Conservation (phyloP, 2,888 invertebrate species). For the Erebia palarica region DNA sequence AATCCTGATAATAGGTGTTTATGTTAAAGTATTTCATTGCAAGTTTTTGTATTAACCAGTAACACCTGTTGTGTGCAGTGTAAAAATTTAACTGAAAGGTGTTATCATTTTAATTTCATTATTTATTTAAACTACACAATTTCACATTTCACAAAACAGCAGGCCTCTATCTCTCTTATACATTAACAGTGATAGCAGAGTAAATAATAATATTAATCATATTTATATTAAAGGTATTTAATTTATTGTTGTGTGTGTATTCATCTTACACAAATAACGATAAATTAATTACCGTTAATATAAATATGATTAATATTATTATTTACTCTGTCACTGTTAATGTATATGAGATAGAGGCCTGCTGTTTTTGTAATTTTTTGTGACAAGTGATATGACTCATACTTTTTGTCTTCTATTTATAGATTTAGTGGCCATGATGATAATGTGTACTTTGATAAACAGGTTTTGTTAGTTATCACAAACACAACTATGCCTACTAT, state of each 20-base stretch:
- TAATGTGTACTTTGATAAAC: not conserved
- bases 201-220: too few relatives aligned
- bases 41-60: not conserved
- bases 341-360: too few relatives aligned
- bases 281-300: too few relatives aligned
- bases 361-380: not conserved
- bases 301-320: too few relatives aligned
- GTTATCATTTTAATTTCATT: not conserved
- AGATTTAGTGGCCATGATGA: slow-evolving; percentile 1
- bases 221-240: too few relatives aligned
- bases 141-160: too few relatives aligned
- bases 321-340: too few relatives aligned
- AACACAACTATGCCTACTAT: not conserved
- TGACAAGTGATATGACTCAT: not conserved
- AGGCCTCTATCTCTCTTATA: too few relatives aligned
- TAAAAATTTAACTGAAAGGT: not conserved
- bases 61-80: not conserved
- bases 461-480: not conserved
- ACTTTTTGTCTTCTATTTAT: not conserved
- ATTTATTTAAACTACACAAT: not conserved
- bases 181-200: too few relatives aligned
- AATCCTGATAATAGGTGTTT: not conserved
- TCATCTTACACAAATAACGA: too few relatives aligned
- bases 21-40: not conserved
- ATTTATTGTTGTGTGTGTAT: too few relatives aligned